Base-by-base conservation (phyloP, 2,797 vertebrate species). In the Apodemus agrarius region DNA sequence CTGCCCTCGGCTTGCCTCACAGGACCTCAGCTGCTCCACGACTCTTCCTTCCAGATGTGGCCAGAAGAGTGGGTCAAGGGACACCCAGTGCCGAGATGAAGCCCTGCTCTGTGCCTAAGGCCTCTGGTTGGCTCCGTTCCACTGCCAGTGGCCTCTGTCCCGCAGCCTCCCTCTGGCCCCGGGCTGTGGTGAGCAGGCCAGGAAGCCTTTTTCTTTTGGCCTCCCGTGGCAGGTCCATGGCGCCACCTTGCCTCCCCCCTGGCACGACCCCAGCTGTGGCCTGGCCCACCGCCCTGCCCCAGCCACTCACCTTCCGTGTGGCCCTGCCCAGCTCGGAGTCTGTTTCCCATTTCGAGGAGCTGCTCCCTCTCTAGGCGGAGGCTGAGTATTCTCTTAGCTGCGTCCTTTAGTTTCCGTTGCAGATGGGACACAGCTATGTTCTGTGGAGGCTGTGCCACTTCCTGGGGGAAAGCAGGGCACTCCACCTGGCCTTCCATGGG, bases 311-410 rank as follows among this genome's bases (percentile, higher is more conserved):
- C 95, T 49, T 10, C 9, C 4, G n/a, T 11, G 1, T 7, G 40
- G 31, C 93, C 95, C 9, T 98, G 97, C 97, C 99, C 98, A 0
- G 99, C 99, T 5, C 99, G 98, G 57, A 99, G 99, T 90, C 98
- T 97, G 98, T 99, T 99, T 96, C 99, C 98, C 97, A 99, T 98
- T 96, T 99, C 99, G 75, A 99, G 99, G 94, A 99, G 98, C 96
- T 99, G 99, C 75, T 97, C 99, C 91, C 99, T 99, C 95, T 99
- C 99, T 89, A 97, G 98, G 97, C 97, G 98, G 90, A 99, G 98
- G 89, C 96, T 89, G 46, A 98, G 98, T 72, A 99, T 99, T 90
- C 98, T 98, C 54, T 97, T 98, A 29, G 98, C 98, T 0, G 99
- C 99, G 97, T 98, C 98, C 96, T 98, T 99, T 90, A 99, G 98